Percentiles rank a stretch among this genome's conserved stretches.
phyloP scores from a whole-genome alignment of 2,797 vertebrate species.

The Neosilurus mollespiculum region DNA sequence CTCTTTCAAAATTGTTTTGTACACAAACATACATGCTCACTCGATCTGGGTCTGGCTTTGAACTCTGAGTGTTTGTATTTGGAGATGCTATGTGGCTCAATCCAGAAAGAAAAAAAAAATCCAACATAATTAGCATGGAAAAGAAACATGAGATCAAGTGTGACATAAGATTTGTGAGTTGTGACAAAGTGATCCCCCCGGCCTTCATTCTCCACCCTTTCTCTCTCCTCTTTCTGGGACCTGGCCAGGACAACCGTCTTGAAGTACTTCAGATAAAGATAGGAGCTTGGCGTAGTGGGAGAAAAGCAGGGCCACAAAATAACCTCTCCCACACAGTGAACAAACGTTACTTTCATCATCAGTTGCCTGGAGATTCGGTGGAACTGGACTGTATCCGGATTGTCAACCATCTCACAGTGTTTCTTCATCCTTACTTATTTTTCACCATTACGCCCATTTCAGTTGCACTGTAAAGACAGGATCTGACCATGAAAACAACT shows the following conservation, averaged over 20 bases:
- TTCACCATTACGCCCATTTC: neutral
- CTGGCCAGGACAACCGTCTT: slow-evolving; percentile 22
- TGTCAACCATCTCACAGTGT: neutral
- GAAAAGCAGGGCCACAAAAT: slow-evolving; percentile 40
- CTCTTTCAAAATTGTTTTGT: neutral
- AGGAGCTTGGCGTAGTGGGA: slow-evolving; percentile 11
- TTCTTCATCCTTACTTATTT: neutral
- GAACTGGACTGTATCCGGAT: neutral
- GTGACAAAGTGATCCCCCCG: too few relatives aligned
- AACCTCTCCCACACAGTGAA: slow-evolving; percentile 55
- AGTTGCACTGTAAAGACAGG: neutral
- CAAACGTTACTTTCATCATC: slow-evolving; percentile 46
- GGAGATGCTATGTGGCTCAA: neutral
- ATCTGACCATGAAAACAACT: neutral
- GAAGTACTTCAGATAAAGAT: slow-evolving; percentile 28
- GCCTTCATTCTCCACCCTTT: neutral
- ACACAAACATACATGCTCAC: neutral
- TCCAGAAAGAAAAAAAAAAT: neutral
- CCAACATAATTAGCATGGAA: neutral
- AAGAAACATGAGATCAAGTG: neutral
- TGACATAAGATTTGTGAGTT: neutral
- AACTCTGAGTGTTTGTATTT: neutral
- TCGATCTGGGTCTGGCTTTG: neutral
- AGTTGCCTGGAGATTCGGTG: slow-evolving; percentile 2
- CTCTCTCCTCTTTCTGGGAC: slow-evolving; percentile 1